A percentile compares a stretch with the other conserved stretches of the same genome.
Conservation (phyloP, 2,113 vertebrate species). For the Erythrocebus patas region DNA sequence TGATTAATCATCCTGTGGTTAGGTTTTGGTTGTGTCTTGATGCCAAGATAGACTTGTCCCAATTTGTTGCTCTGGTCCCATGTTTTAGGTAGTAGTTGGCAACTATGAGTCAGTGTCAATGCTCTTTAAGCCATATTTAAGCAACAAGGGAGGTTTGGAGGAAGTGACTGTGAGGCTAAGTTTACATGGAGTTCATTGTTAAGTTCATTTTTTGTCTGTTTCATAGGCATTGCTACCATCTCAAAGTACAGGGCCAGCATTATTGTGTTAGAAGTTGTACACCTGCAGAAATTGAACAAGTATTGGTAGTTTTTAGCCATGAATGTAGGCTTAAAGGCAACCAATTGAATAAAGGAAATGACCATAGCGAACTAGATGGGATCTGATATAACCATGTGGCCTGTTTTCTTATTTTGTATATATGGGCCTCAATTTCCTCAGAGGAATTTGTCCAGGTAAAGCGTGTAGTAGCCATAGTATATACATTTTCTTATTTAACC, state of each 20-base stretch:
- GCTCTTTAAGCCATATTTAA: background rate
- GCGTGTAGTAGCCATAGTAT: no score
- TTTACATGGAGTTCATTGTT: background rate
- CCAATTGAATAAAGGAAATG: background rate
- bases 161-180: background rate
- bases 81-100: background rate
- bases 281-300: background rate
- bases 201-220: background rate
- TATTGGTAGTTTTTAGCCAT: background rate
- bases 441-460: no score
- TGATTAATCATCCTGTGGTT: background rate
- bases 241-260: background rate
- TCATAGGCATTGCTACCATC: background rate
- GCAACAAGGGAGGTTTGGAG: background rate
- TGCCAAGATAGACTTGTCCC: background rate
- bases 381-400: background rate
- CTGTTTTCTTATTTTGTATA: background rate
- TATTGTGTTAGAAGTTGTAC: background rate
- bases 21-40: background rate
- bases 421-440: no score
- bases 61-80: background rate
- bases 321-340: background rate
- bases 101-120: background rate
- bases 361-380: background rate
- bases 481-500: no score